Evolutionary conservation across 2,888 invertebrate species (phyloP), one percentile per base, ranked within the genome.

Genomic region (Drosophila melanocephala): DNA sequence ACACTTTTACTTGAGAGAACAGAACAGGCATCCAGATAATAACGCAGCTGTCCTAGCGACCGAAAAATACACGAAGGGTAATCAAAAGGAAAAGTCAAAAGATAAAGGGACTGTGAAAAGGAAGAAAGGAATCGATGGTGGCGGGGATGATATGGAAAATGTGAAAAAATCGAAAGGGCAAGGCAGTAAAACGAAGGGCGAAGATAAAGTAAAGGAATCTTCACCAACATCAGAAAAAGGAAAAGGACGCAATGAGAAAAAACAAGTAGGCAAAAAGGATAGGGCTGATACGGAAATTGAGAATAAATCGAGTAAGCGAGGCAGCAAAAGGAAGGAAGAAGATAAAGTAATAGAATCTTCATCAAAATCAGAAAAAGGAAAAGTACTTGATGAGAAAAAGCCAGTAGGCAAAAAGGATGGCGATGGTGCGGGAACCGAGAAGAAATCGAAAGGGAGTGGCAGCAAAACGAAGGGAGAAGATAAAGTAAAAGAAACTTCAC

Each of bases 101-200:
- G 16, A 28, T 22, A 22, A 56, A 42, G n/a, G n/a, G 28, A 28
- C 39, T 5, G 16, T 6, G 50, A 55, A 22, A 60, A 62, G n/a
- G 50, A 52, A 58, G 5, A 63, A 65, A n/a, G 64, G 42, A 0
- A 39, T 51, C n/a, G 55, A 63, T 30, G 59, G 32, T 3, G 53
- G 52, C 35, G 53, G 9, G n/a, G 60, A 57, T 12, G 61, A 62
- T 19, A 7, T 0, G 3, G 74, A 77, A 5, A 19, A n/a, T 4
- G 52, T 32, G 1, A 60, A 30, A 12, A 75, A 62, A 47, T n/a
- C 39, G 0, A 58, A 35, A 12, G 75, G 26, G 6, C 1, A 9
- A 28, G 39, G n/a, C 57, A 57, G 5, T 9, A 30, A 16, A 42
- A 22, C 30, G 7, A 57, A 57, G 16, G 9, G 16, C 16, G 47